phyloP scores from a whole-genome alignment of 2,797 vertebrate species.

The Rhinichthys osculus region DNA sequence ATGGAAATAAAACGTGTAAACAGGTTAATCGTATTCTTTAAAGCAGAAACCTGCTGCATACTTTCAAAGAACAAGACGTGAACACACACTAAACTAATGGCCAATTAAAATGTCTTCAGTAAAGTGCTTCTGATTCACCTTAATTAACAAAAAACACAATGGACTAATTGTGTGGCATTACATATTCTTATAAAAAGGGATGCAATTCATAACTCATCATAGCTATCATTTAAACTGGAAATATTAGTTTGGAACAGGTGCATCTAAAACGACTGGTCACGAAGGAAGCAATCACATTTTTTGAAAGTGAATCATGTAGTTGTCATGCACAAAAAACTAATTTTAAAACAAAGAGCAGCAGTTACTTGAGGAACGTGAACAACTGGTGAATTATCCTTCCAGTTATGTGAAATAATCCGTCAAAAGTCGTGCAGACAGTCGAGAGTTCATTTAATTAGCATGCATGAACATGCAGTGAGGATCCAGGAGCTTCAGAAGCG shows the following conservation, averaged over 20 bases:
- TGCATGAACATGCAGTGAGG: not conserved
- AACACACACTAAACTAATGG: not conserved
- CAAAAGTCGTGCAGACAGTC: not conserved
- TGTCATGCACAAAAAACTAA: not conserved
- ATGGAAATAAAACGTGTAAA: not conserved
- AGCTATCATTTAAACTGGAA: not conserved
- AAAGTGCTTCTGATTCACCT: slow-evolving; percentile 1
- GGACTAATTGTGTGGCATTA: not conserved
- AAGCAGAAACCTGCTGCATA: not conserved
- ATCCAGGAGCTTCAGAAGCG: not conserved
- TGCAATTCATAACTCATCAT: slow-evolving; percentile 2
- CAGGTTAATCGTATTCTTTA: not conserved
- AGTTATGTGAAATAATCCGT: not conserved
- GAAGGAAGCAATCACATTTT: not conserved
- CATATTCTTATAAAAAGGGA: not conserved
- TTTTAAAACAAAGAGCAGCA: slow-evolving; percentile 12
- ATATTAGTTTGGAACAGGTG: slow-evolving; percentile 6
- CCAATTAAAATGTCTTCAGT: not conserved
- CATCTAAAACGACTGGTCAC: not conserved
- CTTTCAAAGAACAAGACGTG: not conserved
- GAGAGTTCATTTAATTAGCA: not conserved
- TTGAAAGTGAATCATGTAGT: not conserved
- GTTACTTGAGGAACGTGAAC: not conserved
- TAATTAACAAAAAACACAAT: not conserved
- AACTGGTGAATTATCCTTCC: not conserved